Conservation (phyloP, 2,113 vertebrate species). For the Sphyrna mokarran region DNA sequence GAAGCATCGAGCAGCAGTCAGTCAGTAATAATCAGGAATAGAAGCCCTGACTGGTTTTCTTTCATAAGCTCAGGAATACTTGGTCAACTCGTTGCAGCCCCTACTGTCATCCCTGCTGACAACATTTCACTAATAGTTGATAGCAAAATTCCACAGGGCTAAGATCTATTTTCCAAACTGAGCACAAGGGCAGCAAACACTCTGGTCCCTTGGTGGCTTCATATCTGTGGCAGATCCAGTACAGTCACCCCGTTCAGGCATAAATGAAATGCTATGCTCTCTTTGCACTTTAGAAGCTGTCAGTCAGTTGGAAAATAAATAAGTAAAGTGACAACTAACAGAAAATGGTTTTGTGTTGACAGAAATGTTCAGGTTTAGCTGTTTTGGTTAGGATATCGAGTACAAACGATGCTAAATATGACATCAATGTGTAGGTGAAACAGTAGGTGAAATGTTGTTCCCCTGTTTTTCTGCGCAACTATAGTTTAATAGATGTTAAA, state of each 20-base stretch:
- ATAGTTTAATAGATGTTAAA: neutral
- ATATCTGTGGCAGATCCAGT: neutral
- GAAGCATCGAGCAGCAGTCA: neutral
- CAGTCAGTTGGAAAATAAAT: slow-evolving; percentile 1
- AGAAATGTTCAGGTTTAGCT: neutral
- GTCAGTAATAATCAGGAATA: neutral
- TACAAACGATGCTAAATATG: neutral
- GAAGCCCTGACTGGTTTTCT: neutral
- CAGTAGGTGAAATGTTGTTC: neutral
- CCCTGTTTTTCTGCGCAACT: neutral
- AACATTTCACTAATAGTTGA: neutral
- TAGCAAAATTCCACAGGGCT: neutral
- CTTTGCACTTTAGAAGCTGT: neutral
- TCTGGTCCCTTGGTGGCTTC: neutral
- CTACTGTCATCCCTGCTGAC: neutral
- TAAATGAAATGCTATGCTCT: neutral
- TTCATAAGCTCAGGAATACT: neutral
- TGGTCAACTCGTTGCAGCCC: neutral
- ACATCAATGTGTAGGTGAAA: neutral
- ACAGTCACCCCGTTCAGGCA: neutral
- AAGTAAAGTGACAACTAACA: neutral
- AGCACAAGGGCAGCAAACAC: neutral
- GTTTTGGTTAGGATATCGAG: neutral
- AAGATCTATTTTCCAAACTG: neutral
- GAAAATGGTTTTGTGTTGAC: neutral